Base-by-base conservation (phyloP, 2,113 vertebrate genomes). In the Cottus gobio region DNA sequence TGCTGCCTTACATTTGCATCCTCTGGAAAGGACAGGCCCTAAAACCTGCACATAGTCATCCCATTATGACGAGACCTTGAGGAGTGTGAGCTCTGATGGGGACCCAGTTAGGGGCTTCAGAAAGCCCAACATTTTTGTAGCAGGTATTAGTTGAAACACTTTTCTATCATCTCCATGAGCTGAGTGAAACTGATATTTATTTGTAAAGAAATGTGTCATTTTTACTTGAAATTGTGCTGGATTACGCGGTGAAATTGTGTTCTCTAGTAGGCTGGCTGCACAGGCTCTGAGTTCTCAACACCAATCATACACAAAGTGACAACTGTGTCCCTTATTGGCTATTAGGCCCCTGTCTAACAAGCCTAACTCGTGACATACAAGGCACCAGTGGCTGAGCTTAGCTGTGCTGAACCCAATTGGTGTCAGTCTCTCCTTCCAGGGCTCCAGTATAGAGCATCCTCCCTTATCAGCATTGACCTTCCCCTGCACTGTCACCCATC, bases 401-500 rank as follows among this genome's bases (percentile, higher is more conserved):
- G 82, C 75, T 74, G 18, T 60, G 70, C 75, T 72, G 72, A 82
- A 75, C 71, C 90, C 79, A 91, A 91, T 84, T 83, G 85, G 88
- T 87, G 89, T 90, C 82, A 70, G 66, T 77, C 80, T 84, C 54
- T 63, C 22, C 26, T 78, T 79, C 78, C 48, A 61, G 42, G 58
- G 84, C 77, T 75, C 75, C 82, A 42, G 85, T 36, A 22, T 62
- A 75, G 66, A 76, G 77, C 75, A 24, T 50, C 82, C 31, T 28
- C 77, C 80, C 72, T 87, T 82, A 90, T 85, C 90, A 82, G 73
- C 68, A 7, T 78, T 91, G 92, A 93, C 88, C 90, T 89, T 87
- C 77, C 87, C 67, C 61, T 75, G 83, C 46, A 75, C 90, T 83
- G 86, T 87, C 87, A 80, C 85, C 87, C 71, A 63, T 66, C 71